These are phyloP conservation scores for Polyommatus icarus DNA, from an alignment of 2,888 invertebrate species.

Conservation along the genomic window DNA sequence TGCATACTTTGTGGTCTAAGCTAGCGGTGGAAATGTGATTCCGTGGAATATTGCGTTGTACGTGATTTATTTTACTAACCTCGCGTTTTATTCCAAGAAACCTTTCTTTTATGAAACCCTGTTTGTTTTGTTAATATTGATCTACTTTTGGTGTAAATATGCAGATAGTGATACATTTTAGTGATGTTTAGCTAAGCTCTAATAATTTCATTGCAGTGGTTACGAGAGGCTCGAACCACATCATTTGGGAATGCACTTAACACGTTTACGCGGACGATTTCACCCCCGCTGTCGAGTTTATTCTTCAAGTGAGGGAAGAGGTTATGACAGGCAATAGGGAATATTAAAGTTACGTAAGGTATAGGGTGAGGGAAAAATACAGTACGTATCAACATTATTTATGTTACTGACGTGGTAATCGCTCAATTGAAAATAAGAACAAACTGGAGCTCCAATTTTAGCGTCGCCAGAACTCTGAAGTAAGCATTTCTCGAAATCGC, in stretches of 20 bases:
- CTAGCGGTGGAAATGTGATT: conserved; percentile 27
- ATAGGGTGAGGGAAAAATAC: conserved; percentile 2
- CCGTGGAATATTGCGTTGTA: not conserved
- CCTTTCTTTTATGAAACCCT: not conserved
- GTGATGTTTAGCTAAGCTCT: not conserved
- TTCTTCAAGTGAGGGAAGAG: not conserved
- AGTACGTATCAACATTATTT: not conserved
- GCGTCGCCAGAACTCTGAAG: not conserved
- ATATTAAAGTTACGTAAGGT: not conserved
- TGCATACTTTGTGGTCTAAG: conserved; percentile 40
- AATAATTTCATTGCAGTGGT: not conserved
- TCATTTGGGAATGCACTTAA: not conserved
- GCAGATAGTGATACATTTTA: not conserved
- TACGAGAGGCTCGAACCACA: not conserved
- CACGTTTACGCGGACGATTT: not conserved
- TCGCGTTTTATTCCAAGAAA: not conserved
- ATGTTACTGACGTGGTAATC: not conserved
- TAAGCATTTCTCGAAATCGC: conserved; percentile 25
- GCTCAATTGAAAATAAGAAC: not conserved
- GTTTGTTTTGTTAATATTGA: not conserved
- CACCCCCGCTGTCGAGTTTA: not conserved
- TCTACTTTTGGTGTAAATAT: not conserved
- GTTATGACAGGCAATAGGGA: conserved; percentile 15
- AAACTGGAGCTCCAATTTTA: not conserved
- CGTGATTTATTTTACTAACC: not conserved